Conservation (phyloP, 2,888 invertebrate species). For the Meandrusa payeni region DNA sequence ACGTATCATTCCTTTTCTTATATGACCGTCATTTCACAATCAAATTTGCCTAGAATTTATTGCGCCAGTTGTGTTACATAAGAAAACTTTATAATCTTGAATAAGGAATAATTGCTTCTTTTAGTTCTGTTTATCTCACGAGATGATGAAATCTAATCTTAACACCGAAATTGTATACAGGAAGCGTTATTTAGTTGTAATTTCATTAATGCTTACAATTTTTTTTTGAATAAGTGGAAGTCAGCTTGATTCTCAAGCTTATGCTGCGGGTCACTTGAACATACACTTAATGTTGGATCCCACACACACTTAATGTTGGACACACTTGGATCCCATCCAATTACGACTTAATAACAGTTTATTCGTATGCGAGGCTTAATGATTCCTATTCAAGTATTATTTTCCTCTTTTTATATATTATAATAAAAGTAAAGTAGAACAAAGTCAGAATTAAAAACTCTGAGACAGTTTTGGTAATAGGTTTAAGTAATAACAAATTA, state of each 20-base stretch:
- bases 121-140: slow-evolving; percentile 18
- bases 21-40: slow-evolving; percentile 12
- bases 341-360: slow-evolving; percentile 6
- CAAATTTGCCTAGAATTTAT: not conserved
- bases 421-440: too few relatives aligned
- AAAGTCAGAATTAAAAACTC: too few relatives aligned
- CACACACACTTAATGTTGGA: slow-evolving; percentile 11
- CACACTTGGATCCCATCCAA: too few relatives aligned
- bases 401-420: too few relatives aligned
- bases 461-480: not conserved
- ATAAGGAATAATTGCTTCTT: slow-evolving; percentile 19
- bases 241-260: slow-evolving; percentile 18
- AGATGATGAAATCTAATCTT: slow-evolving; percentile 18
- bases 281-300: slow-evolving; percentile 10
- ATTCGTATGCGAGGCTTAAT: slow-evolving; percentile 2
- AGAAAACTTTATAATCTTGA: slow-evolving; percentile 13
- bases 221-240: slow-evolving; percentile 21
- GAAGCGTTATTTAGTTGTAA: slow-evolving; percentile 18
- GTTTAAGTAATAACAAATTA: too few relatives aligned
- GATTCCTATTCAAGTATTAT: not conserved
- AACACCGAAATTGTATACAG: slow-evolving; percentile 14
- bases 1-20: slow-evolving; percentile 1
- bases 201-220: slow-evolving; percentile 18
- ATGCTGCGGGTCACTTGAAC: slow-evolving; percentile 8
- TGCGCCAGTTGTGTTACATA: slow-evolving; percentile 9